Evolutionary conservation across 2,888 invertebrate genomes (phyloP).

Genomic region (Thumatha senex): DNA sequence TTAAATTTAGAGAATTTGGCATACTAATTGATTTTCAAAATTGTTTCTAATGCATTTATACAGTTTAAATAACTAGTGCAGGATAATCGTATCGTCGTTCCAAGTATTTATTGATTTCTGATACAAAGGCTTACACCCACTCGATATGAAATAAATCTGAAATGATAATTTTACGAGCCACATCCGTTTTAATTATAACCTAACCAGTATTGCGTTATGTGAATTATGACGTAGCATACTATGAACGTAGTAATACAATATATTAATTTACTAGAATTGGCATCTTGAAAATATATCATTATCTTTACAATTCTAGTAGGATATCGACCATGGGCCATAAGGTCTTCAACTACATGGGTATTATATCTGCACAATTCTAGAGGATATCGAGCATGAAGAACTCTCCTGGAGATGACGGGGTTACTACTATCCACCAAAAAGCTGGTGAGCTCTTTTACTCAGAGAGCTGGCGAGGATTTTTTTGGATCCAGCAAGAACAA

Average conservation of each 20-base stretch:
- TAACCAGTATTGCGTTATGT: constrained; percentile 40
- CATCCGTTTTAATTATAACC: constrained; percentile 74
- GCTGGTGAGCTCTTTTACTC: no score
- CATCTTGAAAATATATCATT: not conserved
- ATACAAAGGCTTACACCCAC: constrained; percentile 57
- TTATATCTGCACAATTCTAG: no score
- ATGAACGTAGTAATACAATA: not conserved
- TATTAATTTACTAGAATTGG: constrained; percentile 1
- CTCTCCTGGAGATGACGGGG: no score
- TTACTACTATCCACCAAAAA: no score
- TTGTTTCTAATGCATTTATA: no score
- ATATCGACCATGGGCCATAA: no score
- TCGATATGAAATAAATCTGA: constrained; percentile 57
- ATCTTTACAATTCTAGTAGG: not conserved
- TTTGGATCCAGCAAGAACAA: no score
- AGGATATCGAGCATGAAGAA: no score
- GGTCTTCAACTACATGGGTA: no score
- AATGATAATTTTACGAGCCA: constrained; percentile 64
- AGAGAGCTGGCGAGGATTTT: no score
- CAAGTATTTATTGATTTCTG: constrained; percentile 16
- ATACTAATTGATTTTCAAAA: no score
- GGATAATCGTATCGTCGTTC: constrained; percentile 13
- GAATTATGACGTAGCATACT: constrained; percentile 15
- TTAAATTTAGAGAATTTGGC: no score
- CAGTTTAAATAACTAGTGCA: constrained; percentile 15